Base-by-base conservation (phyloP, 2,888 invertebrate species). In the Pardosa pseudoannulata region DNA sequence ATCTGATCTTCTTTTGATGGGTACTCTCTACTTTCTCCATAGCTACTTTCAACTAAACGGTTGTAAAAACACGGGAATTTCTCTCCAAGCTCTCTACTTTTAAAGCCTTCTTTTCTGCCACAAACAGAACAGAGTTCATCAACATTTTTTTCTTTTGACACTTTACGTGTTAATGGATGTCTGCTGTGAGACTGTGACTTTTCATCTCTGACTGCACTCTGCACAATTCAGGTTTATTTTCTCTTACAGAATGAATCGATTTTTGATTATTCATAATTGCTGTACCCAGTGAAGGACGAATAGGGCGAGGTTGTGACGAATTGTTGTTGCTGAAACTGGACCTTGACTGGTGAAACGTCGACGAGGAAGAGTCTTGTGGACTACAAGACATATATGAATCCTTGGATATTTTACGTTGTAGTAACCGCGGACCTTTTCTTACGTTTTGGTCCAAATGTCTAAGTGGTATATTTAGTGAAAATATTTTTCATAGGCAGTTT, bases 351-450 rank as follows among this genome's bases (percentile, higher is more conserved):
- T 96, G 93, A 95, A 97, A 97, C 80, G 97, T 96, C 90, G 96
- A 96, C 23, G 97, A 97, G 0, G 96, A 88, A 23, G 97, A 97
- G 92, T 97, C 97, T 92, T 97, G 97, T 73, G 97, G 93, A 29
- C 96, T 97, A 90, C 96, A 96, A 72, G 96, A 96, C 89, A 97
- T 92, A 92, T 96, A 97, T 5, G 97, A 97, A 91, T 97, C 97
- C 91, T 97, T 97, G 13, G 96, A 96, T 0, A 97, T 96, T 92
- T 97, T 97, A 71, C 97, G 93, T 19, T 96, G 96, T 23, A 97
- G 23, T 5, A 75, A 81, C 79, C 88, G 79, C n/a, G 88, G 83
- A 16, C 81, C 79, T 46, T 70, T 74, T 27, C 71, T 68, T 19
- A 74, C 65, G 11, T 78, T 79, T 29, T 79, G 79, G 28, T 88